Base-by-base conservation (phyloP, 2,797 vertebrate species). In the Acipenser ruthenus region DNA sequence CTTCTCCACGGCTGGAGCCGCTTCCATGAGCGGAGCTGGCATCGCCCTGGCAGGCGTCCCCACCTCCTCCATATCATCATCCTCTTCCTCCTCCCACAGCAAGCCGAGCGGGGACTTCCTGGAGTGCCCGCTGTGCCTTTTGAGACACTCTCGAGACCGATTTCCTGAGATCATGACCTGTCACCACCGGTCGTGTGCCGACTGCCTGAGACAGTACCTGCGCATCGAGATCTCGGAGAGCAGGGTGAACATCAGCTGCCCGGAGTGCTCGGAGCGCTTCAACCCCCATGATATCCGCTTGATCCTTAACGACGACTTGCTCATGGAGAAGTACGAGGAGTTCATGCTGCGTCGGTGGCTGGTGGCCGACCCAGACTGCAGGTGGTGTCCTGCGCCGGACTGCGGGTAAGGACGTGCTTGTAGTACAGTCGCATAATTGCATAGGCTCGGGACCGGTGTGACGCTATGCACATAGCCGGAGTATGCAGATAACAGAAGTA, bases 121-220 rank as follows among this genome's bases (percentile, higher is more conserved):
- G 86, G 96, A 99, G 78, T 99, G 96, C 77, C 96, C 95, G 65
- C 84, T 98, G 87, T 99, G 95, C 88, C 94, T 99, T 84, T 78
- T 97, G 82, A 87, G 92, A 77, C 93, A 94, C 86, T 89, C 93
- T 70, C 90, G 92, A 83, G 95, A 97, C 83, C 90, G 86, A 72
- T 99, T 99, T 85, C 96, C 95, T 0, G 96, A 98, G 80, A 98
- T 99, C 81, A 98, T 99, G 94, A 98, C 96, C 72, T 99, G 96
- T 80, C 95, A 92, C 78, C 96, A 99, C 70, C 92, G 96, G 66
- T 99, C 96, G 48, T 99, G 96, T 75, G 91, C 94, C 61, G 96
- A 99, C 84, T 99, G 96, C 84, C 87, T 99, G 71, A 92, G 95
- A 66, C 96, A 99, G 74, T 99, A 99, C 79, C 90, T 99, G 62